Base-by-base conservation (phyloP, 2,888 invertebrate species). In the Cantharis rustica region DNA sequence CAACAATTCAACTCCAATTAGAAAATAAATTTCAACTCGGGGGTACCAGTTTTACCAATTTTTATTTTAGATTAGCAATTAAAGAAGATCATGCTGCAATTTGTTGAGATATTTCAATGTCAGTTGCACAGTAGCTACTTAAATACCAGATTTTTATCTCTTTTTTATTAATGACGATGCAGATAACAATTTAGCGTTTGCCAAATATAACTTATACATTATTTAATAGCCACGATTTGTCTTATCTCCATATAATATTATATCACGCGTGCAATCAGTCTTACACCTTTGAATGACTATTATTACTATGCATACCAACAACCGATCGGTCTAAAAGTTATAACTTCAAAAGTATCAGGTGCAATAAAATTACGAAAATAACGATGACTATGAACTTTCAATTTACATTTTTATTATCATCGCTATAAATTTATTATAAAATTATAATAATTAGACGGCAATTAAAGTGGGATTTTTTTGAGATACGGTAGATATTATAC, bases 111-210 rank as follows among this genome's bases (percentile, higher is more conserved):
- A 77, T 78, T 79, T 77, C 78, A 79, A 80, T 84, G 82, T 83
- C 82, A 82, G 82, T 80, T 80, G 79, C 81, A 81, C 83, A 81
- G 83, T 83, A 83, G 84, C 83, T 79, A 80, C 79, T 80, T 82
- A 82, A 82, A 81, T 78, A 78, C 75, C 80, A 81, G 84, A 85
- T 85, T 81, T 83, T 81, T 85, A 85, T 84, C 85, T 83, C 76
- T 81, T 79, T 81, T 81, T 84, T 84, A 84, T 84, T 84, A 84
- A 84, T 84, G 84, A 84, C 82, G 78, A 77, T 81, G 80, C 81
- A 81, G 83, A 83, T 83, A 83, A 82, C 81, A 81, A 82, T 83
- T 82, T 81, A 81, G 81, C 82, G 81, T 82, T 75, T 78, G 71
- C 69, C 74, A 79, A 80, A 47, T 47, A 47, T 47, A 47, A 47